phyloP scores from a whole-genome alignment of 2,888 invertebrate genomes.

The Acanthosepion lycidas region DNA sequence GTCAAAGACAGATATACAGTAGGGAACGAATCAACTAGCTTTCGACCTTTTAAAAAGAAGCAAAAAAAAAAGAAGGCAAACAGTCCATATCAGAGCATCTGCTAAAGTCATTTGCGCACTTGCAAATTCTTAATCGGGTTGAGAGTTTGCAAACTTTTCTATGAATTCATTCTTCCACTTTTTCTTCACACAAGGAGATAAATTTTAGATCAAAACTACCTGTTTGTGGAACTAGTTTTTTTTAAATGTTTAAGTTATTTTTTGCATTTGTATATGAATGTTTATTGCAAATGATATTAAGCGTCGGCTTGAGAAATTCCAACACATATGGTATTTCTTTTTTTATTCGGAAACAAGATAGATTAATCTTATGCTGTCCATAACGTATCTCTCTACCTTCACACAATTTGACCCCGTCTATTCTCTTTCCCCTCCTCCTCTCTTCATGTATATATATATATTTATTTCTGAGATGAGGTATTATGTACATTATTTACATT shows the following conservation, averaged over 20 bases:
- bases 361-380: too few species aligned
- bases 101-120: neutral
- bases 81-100: neutral
- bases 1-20: neutral
- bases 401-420: neutral
- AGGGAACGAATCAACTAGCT: neutral
- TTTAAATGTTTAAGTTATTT: neutral
- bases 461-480: too few species aligned
- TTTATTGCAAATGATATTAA: neutral
- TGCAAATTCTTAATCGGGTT: too few species aligned
- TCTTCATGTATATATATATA: too few species aligned
- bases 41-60: neutral
- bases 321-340: neutral
- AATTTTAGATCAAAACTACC: neutral
- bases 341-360: too few species aligned
- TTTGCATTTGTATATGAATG: neutral
- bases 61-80: too few species aligned
- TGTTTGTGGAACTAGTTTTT: neutral
- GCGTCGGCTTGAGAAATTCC: neutral
- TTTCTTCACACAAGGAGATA: neutral
- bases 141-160: too few species aligned
- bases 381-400: too few species aligned
- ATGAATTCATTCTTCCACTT: too few species aligned
- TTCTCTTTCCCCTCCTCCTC: neutral
- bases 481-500: too few species aligned